Conservation (phyloP, 2,113 vertebrate genomes). For the Pelmatolapia mariae region DNA sequence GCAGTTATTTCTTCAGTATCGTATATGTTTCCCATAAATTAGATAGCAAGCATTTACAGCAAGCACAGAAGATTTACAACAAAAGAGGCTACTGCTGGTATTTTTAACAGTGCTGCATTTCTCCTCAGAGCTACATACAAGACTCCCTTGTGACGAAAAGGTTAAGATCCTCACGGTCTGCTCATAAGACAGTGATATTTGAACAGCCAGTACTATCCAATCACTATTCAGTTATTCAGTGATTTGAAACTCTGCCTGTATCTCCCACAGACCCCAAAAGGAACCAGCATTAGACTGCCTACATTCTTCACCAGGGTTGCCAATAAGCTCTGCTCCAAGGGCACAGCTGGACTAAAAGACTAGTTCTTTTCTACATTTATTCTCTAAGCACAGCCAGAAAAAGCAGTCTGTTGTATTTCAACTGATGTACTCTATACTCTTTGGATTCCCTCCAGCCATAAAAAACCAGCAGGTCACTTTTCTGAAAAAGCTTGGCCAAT, state of each 20-base stretch:
- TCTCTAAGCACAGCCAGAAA: background rate
- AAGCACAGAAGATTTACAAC: background rate
- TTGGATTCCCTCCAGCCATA: background rate
- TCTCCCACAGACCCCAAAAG: background rate
- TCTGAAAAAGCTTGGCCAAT: background rate
- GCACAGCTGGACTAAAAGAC: background rate
- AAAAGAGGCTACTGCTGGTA: background rate
- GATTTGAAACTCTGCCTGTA: background rate
- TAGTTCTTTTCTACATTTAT: background rate
- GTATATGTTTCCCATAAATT: background rate
- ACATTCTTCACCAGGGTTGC: background rate
- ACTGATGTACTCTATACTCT: background rate
- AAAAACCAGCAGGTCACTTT: background rate
- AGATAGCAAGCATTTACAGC: background rate
- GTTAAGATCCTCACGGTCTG: background rate
- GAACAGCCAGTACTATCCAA: background rate
- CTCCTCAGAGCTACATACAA: background rate
- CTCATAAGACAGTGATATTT: background rate
- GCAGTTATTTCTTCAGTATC: background rate
- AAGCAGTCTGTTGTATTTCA: background rate
- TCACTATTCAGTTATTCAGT: conserved; percentile 12
- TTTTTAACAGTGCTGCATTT: background rate
- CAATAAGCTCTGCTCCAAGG: background rate
- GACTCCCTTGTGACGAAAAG: background rate
- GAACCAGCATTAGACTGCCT: background rate